Evolutionary conservation across 2,797 vertebrate species (phyloP).

Genomic region (Esox masquinongy): DNA sequence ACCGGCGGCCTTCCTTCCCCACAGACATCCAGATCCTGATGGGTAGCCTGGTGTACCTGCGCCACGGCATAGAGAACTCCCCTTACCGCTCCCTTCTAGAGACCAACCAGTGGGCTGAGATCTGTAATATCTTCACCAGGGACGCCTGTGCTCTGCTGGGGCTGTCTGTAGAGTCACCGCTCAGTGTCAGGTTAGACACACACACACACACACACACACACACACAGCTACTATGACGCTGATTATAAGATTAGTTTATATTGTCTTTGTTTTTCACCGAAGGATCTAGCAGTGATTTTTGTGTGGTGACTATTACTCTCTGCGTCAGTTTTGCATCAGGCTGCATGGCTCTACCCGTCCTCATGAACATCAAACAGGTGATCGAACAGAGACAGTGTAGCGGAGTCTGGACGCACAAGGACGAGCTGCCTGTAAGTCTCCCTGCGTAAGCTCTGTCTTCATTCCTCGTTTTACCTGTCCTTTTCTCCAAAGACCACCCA

Average conservation of each 20-base stretch:
- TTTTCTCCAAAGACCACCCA: background rate
- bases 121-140: slow-evolving; percentile 89
- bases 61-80: slow-evolving; percentile 88
- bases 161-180: slow-evolving; percentile 89
- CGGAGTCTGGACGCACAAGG: slow-evolving; percentile 91
- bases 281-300: background rate
- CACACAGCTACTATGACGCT: background rate
- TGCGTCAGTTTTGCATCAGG: slow-evolving; percentile 83
- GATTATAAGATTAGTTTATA: background rate
- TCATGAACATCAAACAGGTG: slow-evolving; percentile 94
- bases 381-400: slow-evolving; percentile 91
- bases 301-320: background rate
- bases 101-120: slow-evolving; percentile 89
- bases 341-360: slow-evolving; percentile 87
- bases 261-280: background rate
- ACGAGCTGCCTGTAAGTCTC: slow-evolving; percentile 83
- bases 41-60: slow-evolving; percentile 89
- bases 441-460: background rate
- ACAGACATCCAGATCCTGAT: slow-evolving; percentile 92
- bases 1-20: slow-evolving; percentile 9
- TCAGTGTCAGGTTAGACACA: slow-evolving; percentile 84
- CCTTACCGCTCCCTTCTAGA: slow-evolving; percentile 87
- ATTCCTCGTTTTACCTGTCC: background rate
- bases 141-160: slow-evolving; percentile 89
- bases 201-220: slow-evolving; percentile 3